Evolutionary conservation across 2,113 vertebrate genomes (phyloP), one percentile per base, ranked within the genome.

Genomic region (Takifugu flavidus): DNA sequence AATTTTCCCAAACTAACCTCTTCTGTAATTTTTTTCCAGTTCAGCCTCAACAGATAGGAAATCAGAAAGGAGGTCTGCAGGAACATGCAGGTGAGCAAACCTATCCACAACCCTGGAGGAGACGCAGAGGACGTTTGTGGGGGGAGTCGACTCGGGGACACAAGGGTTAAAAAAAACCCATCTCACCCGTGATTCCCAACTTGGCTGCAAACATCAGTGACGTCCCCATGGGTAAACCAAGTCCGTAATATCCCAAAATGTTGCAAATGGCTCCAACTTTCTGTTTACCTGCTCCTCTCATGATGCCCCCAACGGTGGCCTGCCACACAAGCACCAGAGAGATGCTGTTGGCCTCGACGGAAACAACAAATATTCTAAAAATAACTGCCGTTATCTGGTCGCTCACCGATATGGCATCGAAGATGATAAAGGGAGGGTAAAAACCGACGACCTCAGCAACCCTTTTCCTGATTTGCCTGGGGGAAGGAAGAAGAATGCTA

Each of bases 211-310:
- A 20, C 20, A 20, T 20, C 20, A 20, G 20, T 20, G 20, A 20
- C 20, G 20, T 20, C 20, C 20, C 20, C 20, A 20, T 20, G 20
- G 28, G 28, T 4, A 29, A 5, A 5, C 28, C 5, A 3, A 29
- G 28, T 4, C 28, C 28, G 5, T 5, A 29, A 29, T 29, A 29
- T 29, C 31, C 31, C 25, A 92, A 0, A 0, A 90, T 47, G 0
- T 92, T 92, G 56, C 86, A 80, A 13, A 93, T 25, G 6, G 95
- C 95, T 0, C 94, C 93, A 0, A 95, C 77, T 65, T 78, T 91
- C 81, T 96, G 94, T 86, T 87, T 93, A 65, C 94, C 94, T 0
- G 90, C 71, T 28, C 94, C 94, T 79, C 90, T 86, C 52, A 95
- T 82, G 45, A 95, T 76, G 10, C 92, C 90, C 0, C 86, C 61